phyloP scores from a whole-genome alignment of 2,797 vertebrate species.

The Chromis chromis region DNA sequence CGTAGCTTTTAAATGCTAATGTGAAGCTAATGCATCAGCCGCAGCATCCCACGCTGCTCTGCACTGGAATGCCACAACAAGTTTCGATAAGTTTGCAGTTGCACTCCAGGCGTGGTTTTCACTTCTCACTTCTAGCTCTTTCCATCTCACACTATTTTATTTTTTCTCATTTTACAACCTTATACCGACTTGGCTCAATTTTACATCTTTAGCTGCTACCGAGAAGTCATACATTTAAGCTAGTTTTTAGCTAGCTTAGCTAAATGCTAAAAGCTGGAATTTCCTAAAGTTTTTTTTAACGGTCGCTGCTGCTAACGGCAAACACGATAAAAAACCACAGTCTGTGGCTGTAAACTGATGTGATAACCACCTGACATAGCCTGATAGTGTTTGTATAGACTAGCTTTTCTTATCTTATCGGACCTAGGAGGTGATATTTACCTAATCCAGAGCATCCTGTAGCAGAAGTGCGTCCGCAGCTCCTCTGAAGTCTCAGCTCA shows the following conservation, averaged over 20 bases:
- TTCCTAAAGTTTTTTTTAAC: no score
- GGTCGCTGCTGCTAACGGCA: neutral
- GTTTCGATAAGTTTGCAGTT: neutral
- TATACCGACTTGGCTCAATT: no score
- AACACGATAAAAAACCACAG: neutral
- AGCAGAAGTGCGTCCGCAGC: neutral
- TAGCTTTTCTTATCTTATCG: neutral
- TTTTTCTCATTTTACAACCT: neutral
- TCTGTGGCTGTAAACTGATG: accelerated
- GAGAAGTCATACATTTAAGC: neutral
- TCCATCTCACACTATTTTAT: neutral
- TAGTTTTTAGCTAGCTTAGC: constrained; percentile 24
- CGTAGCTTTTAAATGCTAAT: neutral
- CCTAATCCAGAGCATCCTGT: constrained; percentile 62
- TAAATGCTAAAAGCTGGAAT: neutral
- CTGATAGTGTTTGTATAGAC: no score
- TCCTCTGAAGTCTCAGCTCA: constrained; percentile 3
- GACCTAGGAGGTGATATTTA: constrained; percentile 38
- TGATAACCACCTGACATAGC: neutral
- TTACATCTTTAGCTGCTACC: neutral
- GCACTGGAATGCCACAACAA: constrained; percentile 41
- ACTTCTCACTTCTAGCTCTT: neutral
- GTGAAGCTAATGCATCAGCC: neutral
- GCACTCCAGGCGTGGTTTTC: neutral
- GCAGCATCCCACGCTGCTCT: constrained; percentile 52